Evolutionary conservation across 1,140 invertebrate genomes (phyloP), one percentile per base, ranked within the genome.

Genomic region (Zaprionus africanus): DNA sequence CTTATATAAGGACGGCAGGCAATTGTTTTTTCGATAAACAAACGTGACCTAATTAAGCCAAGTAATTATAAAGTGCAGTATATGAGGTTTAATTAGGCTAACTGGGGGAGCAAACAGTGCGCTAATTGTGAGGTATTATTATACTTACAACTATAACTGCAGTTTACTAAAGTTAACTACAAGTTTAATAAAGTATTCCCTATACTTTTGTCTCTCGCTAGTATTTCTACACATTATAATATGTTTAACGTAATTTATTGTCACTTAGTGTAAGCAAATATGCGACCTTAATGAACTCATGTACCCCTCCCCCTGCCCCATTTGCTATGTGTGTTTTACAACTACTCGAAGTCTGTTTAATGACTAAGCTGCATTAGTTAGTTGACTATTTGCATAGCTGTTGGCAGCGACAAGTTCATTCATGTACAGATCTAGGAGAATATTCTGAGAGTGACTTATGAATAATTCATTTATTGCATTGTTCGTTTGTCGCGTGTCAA

Each of bases 401-500:
- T 57, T 68, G 64, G 43, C 12, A 9, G 19, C 46, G 46, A 63
- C 70, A 60, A 74, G 71, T 74, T 74, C 71, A 74, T 74, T 74
- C 65, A 74, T 69, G 24, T 56, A 54, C 26, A 28, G 26, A 22
- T 7, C 12, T 11, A 19, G 15, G 26, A 19, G 28, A 34, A 60
- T 51, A 31, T 12, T 53, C 34, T 15, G 15, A 46, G 7, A 17
- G 7, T 4, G 31, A 46, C 41, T 41, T 58, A 63, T 75, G 63
- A 70, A 70, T 75, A 53, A 75, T 70, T 63, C 41, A 75, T 63
- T 19, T 58, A 19, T 65, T 60, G 31, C 34, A 61, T 76, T 66
- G 49, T 56, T 76, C 60, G 53, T 64, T 36, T 59, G 73, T 76
- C 60, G 67, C 73, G 73, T 76, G 67, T 76, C 73, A 64, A 76